Evolutionary conservation across 2,888 invertebrate genomes (phyloP).

Genomic region (Eupeodes luniger): DNA sequence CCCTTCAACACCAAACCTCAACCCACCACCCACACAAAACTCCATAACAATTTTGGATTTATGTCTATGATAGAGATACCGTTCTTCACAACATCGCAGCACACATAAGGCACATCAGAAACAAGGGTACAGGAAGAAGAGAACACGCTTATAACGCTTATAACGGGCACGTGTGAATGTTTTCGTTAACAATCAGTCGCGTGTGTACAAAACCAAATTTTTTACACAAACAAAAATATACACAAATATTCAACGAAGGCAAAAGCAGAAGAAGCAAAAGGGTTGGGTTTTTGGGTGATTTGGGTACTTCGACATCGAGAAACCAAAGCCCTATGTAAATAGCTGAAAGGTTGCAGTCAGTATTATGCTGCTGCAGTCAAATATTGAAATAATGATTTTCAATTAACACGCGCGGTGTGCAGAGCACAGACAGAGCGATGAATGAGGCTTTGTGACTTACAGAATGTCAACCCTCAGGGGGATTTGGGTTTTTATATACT

Average conservation of each 20-base stretch:
- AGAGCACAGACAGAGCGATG: not conserved
- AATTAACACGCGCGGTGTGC: slow-evolving; percentile 77
- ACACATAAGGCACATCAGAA: too few species aligned
- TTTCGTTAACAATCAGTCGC: slow-evolving; percentile 72
- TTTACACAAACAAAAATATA: slow-evolving; percentile 64
- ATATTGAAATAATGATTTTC: slow-evolving; percentile 79
- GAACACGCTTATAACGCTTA: slow-evolving; percentile 45
- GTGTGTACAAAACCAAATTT: slow-evolving; percentile 73
- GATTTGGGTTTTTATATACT: slow-evolving; percentile 2
- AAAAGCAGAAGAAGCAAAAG: not conserved
- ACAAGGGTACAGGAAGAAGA: slow-evolving; percentile 5
- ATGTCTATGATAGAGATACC: slow-evolving; percentile 27
- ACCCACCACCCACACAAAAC: not conserved
- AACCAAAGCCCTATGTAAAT: slow-evolving; percentile 54
- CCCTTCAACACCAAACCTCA: too few species aligned
- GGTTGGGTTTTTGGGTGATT: not conserved
- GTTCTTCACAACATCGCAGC: not conserved
- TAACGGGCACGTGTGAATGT: slow-evolving; percentile 71
- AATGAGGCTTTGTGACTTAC: slow-evolving; percentile 65
- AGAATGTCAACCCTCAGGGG: slow-evolving; percentile 61
- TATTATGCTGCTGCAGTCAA: slow-evolving; percentile 64
- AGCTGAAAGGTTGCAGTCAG: slow-evolving; percentile 56
- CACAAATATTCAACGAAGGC: not conserved
- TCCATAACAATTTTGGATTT: slow-evolving; percentile 18
- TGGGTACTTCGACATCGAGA: not conserved